Conservation (phyloP, 2,113 vertebrate genomes). For the Lipophrys pholis region DNA sequence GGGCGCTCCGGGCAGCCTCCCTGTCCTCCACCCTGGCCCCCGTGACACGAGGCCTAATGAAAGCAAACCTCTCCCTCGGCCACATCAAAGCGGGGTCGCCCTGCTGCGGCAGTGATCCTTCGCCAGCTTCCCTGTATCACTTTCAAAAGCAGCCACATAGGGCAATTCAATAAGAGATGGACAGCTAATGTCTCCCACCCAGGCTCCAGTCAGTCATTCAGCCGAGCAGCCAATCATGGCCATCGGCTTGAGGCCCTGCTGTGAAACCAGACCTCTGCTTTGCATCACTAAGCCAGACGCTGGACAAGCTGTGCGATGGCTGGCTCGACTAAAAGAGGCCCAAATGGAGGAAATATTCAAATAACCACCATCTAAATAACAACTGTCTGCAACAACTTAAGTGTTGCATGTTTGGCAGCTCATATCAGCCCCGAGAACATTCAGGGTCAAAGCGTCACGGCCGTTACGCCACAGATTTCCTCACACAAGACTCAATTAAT, state of each 20-base stretch:
- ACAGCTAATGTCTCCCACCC: slow-evolving; percentile 75
- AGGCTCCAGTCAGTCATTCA: slow-evolving; percentile 44
- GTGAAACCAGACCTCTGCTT: slow-evolving; percentile 76
- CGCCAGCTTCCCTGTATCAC: slow-evolving; percentile 72
- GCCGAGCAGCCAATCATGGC: slow-evolving; percentile 36
- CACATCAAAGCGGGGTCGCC: slow-evolving; percentile 74
- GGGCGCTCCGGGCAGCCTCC: slow-evolving; percentile 8
- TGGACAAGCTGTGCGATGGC: slow-evolving; percentile 39
- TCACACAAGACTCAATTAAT: slow-evolving; percentile 43
- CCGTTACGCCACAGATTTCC: slow-evolving; percentile 52
- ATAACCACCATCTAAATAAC: slow-evolving; percentile 48
- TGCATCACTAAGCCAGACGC: slow-evolving; percentile 50
- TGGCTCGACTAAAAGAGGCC: slow-evolving; percentile 31
- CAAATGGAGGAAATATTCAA: slow-evolving; percentile 12
- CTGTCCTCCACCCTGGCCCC: slow-evolving; percentile 43
- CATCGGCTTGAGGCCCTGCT: slow-evolving; percentile 24
- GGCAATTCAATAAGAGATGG: slow-evolving; percentile 80
- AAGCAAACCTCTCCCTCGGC: slow-evolving; percentile 61
- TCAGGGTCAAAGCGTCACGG: slow-evolving; percentile 16
- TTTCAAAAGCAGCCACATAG: slow-evolving; percentile 76
- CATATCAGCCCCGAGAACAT: slow-evolving; percentile 40
- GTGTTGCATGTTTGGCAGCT: slow-evolving; percentile 50
- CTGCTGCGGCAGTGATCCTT: slow-evolving; percentile 57
- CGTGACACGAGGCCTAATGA: slow-evolving; percentile 68
- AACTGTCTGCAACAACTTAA: slow-evolving; percentile 34